Conservation (phyloP, 2,113 vertebrate species). For the Pollimyrus isidori region DNA sequence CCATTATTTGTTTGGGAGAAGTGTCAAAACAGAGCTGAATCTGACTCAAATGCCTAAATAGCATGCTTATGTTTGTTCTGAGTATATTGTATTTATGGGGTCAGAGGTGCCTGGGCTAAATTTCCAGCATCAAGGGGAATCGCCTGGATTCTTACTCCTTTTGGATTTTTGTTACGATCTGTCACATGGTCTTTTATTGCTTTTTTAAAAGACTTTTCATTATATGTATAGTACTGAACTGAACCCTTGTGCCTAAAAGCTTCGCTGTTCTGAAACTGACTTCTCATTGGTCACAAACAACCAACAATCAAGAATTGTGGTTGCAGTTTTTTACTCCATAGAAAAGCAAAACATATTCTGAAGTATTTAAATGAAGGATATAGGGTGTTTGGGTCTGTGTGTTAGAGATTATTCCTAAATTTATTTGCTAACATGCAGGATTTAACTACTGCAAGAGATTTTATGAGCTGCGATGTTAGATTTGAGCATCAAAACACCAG, state of each 20-base stretch:
- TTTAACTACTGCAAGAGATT: background rate
- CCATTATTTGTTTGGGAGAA: background rate
- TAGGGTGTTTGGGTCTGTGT: background rate
- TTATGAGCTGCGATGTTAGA: background rate
- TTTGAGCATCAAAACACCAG: background rate
- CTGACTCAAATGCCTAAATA: background rate
- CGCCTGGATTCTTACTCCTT: background rate
- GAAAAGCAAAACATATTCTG: background rate
- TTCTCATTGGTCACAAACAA: background rate
- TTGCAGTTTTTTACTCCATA: background rate
- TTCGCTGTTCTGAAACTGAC: background rate
- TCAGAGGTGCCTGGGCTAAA: background rate
- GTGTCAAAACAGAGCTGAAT: background rate
- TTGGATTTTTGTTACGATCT: background rate
- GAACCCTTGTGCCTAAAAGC: background rate
- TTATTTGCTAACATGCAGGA: background rate
- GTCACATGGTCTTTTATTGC: background rate
- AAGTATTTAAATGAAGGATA: background rate
- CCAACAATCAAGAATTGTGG: background rate
- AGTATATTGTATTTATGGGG: background rate
- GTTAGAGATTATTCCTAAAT: background rate
- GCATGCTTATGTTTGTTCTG: background rate
- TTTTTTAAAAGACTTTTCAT: background rate
- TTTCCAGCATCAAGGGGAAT: background rate
- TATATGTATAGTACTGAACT: background rate